Conservation (phyloP, 2,113 vertebrate species). For the Sisor rabdophorus region DNA sequence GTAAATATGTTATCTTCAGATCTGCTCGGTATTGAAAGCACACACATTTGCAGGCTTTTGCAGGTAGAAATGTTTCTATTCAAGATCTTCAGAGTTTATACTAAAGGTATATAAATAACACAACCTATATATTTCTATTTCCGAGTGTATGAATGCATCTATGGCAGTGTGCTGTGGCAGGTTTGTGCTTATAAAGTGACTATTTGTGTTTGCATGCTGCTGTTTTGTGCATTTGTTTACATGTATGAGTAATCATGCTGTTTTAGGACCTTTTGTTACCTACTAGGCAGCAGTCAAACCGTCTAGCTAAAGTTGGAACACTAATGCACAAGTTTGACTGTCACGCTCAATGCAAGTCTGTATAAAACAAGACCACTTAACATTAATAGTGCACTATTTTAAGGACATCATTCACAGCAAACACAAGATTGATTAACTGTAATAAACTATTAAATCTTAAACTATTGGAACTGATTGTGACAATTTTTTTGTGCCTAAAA, state of each 20-base stretch:
- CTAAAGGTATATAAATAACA: not conserved
- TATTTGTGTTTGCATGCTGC: slow-evolving; percentile 4
- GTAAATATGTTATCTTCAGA: slow-evolving; percentile 5
- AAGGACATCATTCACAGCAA: slow-evolving; percentile 5
- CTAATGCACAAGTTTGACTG: not conserved
- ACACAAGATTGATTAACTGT: slow-evolving; percentile 3
- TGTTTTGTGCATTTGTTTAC: slow-evolving; percentile 20
- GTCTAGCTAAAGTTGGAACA: not conserved
- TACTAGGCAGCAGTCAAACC: not conserved
- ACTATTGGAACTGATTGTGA: not conserved
- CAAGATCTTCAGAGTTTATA: not conserved
- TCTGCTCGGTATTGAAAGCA: slow-evolving; percentile 33
- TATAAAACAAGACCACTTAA: slow-evolving; percentile 23
- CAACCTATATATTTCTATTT: slow-evolving; percentile 5
- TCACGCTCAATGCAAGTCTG: slow-evolving; percentile 1
- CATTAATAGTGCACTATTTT: not conserved
- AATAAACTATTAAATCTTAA: slow-evolving; percentile 5
- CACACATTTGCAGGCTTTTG: slow-evolving; percentile 27
- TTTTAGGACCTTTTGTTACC: not conserved
- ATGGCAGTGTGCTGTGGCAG: not conserved
- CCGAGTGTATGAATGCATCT: not conserved
- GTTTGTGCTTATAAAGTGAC: slow-evolving; percentile 13
- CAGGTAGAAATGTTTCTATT: slow-evolving; percentile 11
- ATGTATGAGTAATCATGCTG: slow-evolving; percentile 7
- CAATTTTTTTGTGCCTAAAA: not conserved